A percentile compares a stretch with the other conserved stretches of the same genome.
These are phyloP conservation scores for Bombylius discolor DNA, from an alignment of 2,888 invertebrate genomes.

Conservation along the genomic window DNA sequence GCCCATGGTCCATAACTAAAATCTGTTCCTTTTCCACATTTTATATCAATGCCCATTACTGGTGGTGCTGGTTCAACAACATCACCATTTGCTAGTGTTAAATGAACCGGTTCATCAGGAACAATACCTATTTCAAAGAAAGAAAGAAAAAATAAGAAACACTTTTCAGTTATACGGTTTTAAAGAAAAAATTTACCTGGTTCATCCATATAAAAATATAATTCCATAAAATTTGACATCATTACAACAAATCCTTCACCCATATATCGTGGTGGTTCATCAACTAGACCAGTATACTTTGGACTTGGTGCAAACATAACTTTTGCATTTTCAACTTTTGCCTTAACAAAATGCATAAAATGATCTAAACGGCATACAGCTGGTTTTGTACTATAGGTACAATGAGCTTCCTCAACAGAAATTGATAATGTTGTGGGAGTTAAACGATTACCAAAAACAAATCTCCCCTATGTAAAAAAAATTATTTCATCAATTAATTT, in stretches of 20 bases:
- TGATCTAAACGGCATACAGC: conserved; percentile 86
- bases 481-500: neutral
- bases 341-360: conserved; percentile 92
- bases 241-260: conserved; percentile 96
- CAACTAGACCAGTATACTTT: conserved; percentile 83
- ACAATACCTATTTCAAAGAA: conserved; percentile 51
- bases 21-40: conserved; percentile 83
- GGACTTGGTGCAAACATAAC: conserved; percentile 93
- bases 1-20: conserved; percentile 99
- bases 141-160: neutral
- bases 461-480: conserved; percentile 49
- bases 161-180: neutral
- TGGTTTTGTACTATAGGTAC: conserved; percentile 90
- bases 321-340: conserved; percentile 88
- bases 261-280: conserved; percentile 94
- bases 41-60: conserved; percentile 90
- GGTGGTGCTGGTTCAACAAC: conserved; percentile 86
- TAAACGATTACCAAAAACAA: conserved; percentile 89
- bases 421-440: conserved; percentile 87
- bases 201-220: conserved; percentile 97
- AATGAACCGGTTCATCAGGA: conserved; percentile 79
- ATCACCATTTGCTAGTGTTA: conserved; percentile 84
- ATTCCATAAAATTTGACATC: conserved; percentile 86
- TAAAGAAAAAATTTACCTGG: conserved; percentile 34
- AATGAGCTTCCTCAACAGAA: conserved; percentile 85